Conservation (phyloP, 2,797 vertebrate species). For the Glossophaga mutica region DNA sequence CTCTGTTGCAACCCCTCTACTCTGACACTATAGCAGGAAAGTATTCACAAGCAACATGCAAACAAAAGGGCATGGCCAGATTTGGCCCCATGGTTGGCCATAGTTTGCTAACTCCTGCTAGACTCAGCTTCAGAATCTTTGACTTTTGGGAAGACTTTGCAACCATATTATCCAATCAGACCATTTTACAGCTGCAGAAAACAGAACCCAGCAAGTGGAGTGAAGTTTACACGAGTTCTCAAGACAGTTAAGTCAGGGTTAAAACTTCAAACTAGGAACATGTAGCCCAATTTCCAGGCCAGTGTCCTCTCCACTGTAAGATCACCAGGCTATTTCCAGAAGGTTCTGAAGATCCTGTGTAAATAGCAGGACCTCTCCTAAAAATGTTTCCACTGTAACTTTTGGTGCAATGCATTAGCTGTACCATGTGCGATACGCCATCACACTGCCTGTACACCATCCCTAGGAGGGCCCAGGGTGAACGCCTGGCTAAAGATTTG, state of each 20-base stretch:
- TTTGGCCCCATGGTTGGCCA: neutral
- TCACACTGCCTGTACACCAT: neutral
- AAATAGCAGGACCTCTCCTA: neutral
- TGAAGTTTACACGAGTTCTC: neutral
- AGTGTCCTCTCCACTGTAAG: neutral
- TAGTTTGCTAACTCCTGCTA: neutral
- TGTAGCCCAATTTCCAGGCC: neutral
- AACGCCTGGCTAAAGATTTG: neutral
- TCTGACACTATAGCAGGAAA: neutral
- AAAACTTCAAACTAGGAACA: constrained; percentile 1
- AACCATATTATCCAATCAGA: neutral
- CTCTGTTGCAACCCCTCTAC: neutral
- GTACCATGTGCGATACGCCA: too few relatives aligned
- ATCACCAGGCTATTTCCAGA: neutral
- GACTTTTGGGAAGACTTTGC: neutral
- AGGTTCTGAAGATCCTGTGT: neutral
- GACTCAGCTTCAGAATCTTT: neutral
- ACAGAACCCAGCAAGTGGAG: neutral
- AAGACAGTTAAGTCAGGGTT: neutral
- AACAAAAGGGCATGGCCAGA: neutral
- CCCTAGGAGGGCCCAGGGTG: neutral
- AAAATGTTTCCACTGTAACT: neutral
- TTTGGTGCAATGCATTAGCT: neutral
- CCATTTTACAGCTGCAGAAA: neutral
- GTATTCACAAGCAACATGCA: neutral